A percentile compares a stretch with the other conserved stretches of the same genome.
phyloP scores from a whole-genome alignment of 2,797 vertebrate genomes.

The Lacerta agilis region DNA sequence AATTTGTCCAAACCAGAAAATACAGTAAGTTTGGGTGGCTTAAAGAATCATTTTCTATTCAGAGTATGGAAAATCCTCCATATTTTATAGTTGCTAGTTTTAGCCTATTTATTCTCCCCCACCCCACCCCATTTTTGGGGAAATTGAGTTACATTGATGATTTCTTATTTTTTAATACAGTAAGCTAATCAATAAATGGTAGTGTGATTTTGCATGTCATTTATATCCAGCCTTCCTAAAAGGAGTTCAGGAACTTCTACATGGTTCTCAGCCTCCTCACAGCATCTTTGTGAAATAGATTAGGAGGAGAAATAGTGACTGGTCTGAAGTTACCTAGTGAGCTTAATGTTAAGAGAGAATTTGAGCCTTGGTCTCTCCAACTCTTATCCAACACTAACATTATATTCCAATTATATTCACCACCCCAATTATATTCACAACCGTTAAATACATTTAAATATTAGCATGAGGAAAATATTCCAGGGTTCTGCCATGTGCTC shows the following conservation, averaged over 20 bases:
- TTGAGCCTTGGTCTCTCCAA: no score
- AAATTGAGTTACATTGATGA: neutral
- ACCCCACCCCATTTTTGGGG: neutral
- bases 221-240: neutral
- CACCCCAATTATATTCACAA: neutral
- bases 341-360: neutral
- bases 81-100: constrained; percentile 2
- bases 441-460: no score
- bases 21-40: constrained; percentile 40
- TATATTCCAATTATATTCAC: neutral
- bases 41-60: constrained; percentile 54
- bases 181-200: neutral
- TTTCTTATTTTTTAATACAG: neutral
- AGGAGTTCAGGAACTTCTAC: no score
- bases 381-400: neutral
- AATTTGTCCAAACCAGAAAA: constrained; percentile 71
- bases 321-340: neutral
- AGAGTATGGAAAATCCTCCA: neutral
- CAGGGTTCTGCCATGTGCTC: neutral
- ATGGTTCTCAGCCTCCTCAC: neutral
- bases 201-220: neutral
- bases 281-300: neutral
- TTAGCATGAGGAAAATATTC: neutral
- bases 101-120: no score
- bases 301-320: neutral